Evolutionary conservation across 2,113 vertebrate genomes (phyloP).

Genomic region (Lichenostomus cassidix): DNA sequence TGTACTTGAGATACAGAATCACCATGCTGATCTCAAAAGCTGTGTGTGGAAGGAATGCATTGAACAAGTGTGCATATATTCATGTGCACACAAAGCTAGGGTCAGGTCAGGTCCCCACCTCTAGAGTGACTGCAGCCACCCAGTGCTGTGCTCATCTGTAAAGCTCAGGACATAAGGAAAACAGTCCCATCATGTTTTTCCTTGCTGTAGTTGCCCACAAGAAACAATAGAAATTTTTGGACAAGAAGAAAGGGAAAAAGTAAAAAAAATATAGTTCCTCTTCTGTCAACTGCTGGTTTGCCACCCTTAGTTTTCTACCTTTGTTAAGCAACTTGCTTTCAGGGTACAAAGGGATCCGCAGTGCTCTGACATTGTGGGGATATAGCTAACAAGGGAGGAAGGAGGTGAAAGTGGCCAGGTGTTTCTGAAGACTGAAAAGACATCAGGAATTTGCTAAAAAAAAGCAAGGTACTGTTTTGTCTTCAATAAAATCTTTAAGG

Average conservation of each 20-base stretch:
- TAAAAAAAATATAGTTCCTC: neutral
- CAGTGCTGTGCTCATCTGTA: neutral
- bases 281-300: neutral
- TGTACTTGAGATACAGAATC: neutral
- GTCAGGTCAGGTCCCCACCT: neutral
- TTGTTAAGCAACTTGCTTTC: neutral
- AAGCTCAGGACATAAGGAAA: neutral
- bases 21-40: neutral
- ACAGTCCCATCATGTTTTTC: neutral
- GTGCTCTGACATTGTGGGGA: neutral
- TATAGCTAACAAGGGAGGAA: neutral
- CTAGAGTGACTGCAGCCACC: neutral
- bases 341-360: neutral
- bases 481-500: neutral
- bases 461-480: neutral
- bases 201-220: neutral
- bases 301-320: neutral
- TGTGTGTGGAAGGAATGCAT: neutral
- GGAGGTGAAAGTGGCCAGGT: neutral
- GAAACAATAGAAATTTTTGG: neutral
- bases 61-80: neutral
- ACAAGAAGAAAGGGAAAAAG: neutral
- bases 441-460: neutral
- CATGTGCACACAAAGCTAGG: fast-evolving
- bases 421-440: neutral